phyloP scores from a whole-genome alignment of 2,888 invertebrate genomes.

The Coelopa pilipes region DNA sequence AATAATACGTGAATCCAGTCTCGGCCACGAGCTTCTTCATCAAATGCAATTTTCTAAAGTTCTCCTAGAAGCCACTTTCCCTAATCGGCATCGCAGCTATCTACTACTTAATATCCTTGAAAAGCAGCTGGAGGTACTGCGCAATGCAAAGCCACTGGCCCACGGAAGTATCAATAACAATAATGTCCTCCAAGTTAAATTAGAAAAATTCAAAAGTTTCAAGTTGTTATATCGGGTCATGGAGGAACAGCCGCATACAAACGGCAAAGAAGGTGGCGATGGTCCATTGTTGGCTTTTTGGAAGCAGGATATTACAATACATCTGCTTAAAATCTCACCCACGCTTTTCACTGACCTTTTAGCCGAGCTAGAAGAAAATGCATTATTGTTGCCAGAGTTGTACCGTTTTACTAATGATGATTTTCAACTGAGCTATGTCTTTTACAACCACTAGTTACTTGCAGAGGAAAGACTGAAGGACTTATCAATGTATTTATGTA shows the following conservation, averaged over 20 bases:
- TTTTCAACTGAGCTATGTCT: slow-evolving; percentile 59
- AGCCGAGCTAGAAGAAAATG: slow-evolving; percentile 52
- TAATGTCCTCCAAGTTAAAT: slow-evolving; percentile 43
- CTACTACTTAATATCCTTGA: slow-evolving; percentile 61
- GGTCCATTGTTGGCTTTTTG: slow-evolving; percentile 47
- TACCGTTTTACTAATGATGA: slow-evolving; percentile 53
- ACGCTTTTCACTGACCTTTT: slow-evolving; percentile 52
- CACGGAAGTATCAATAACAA: slow-evolving; percentile 45
- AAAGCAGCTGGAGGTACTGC: slow-evolving; percentile 55
- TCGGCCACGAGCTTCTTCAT: slow-evolving; percentile 41
- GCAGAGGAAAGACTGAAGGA: not conserved
- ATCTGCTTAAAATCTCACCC: slow-evolving; percentile 56
- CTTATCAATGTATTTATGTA: not conserved
- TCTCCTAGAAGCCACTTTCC: slow-evolving; percentile 47
- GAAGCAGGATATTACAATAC: slow-evolving; percentile 52
- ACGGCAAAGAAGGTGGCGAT: slow-evolving; percentile 10
- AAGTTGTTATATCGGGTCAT: slow-evolving; percentile 50
- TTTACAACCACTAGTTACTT: slow-evolving; percentile 48
- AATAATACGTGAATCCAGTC: slow-evolving; percentile 46
- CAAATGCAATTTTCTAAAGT: slow-evolving; percentile 54
- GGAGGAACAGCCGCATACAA: slow-evolving; percentile 33
- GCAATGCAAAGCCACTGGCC: slow-evolving; percentile 38
- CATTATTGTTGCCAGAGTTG: slow-evolving; percentile 54
- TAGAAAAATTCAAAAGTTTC: slow-evolving; percentile 41
- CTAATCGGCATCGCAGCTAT: slow-evolving; percentile 52